These are phyloP conservation scores for Myotis findleyi DNA, from an alignment of 2,797 vertebrate species.

Conservation along the genomic window DNA sequence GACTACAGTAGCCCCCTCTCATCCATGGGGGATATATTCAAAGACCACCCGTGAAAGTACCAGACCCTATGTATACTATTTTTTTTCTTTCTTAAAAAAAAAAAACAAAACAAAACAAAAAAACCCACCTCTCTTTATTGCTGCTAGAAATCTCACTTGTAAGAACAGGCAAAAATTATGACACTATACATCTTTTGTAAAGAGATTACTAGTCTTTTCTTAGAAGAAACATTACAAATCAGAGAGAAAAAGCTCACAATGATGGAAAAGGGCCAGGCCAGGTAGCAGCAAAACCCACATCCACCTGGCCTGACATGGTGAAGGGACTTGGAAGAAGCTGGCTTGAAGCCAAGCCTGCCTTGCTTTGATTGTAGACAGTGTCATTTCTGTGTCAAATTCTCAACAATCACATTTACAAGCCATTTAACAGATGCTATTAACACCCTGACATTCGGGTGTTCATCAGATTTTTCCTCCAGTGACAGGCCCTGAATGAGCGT, in stretches of 20 bases:
- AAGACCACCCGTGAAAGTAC: background rate
- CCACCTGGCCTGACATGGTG: background rate
- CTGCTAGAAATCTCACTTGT: background rate
- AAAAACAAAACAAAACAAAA: background rate
- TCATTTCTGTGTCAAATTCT: slow-evolving; percentile 62
- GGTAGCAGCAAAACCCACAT: slow-evolving; percentile 21
- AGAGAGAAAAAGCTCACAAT: slow-evolving; percentile 54
- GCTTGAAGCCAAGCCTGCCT: slow-evolving; percentile 55
- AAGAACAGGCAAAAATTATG: background rate
- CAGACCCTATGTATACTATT: background rate
- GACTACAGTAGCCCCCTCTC: background rate
- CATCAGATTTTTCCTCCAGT: slow-evolving; percentile 32
- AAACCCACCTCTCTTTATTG: background rate
- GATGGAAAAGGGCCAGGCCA: background rate
- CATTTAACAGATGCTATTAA: slow-evolving; percentile 55
- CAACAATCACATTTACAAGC: slow-evolving; percentile 63
- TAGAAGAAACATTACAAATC: background rate
- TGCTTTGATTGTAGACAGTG: background rate
- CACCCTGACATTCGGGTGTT: slow-evolving; percentile 23
- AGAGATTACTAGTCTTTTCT: background rate
- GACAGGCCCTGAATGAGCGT: slow-evolving; percentile 53
- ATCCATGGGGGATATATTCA: background rate
- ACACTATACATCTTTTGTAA: background rate
- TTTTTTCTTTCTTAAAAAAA: background rate
- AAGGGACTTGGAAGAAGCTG: slow-evolving; percentile 12